Percentiles rank a stretch among this genome's conserved stretches.
These are phyloP conservation scores for Craniophora ligustri DNA, from an alignment of 2,888 invertebrate genomes.

Conservation along the genomic window DNA sequence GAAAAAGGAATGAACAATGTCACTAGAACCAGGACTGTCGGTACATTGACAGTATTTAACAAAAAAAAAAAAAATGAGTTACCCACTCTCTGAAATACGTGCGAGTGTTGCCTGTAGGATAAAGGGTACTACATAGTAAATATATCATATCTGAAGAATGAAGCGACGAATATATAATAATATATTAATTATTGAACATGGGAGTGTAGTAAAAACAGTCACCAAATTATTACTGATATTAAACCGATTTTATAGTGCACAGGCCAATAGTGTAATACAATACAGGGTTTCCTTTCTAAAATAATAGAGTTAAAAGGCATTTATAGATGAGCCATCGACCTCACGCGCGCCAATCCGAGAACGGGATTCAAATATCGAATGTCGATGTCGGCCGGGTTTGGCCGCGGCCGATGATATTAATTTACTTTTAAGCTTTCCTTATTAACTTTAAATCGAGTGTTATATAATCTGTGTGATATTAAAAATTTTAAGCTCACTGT, in stretches of 20 bases:
- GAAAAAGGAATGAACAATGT: too few relatives aligned
- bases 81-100: too few relatives aligned
- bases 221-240: slow-evolving; percentile 7
- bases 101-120: too few relatives aligned
- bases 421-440: slow-evolving; percentile 70
- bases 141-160: too few relatives aligned
- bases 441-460: slow-evolving; percentile 59
- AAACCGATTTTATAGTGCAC: slow-evolving; percentile 9
- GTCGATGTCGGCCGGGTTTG: slow-evolving; percentile 55
- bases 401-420: slow-evolving; percentile 64
- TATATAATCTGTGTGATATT: slow-evolving; percentile 26
- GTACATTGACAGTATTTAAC: too few relatives aligned
- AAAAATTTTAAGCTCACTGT: not conserved
- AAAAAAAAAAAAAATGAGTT: too few relatives aligned
- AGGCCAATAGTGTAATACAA: slow-evolving; percentile 12
- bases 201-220: slow-evolving; percentile 4
- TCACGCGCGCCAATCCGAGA: slow-evolving; percentile 62
- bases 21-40: too few relatives aligned
- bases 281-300: slow-evolving; percentile 43
- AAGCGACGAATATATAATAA: too few relatives aligned
- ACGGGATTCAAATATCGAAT: slow-evolving; percentile 73
- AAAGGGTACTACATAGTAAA: too few relatives aligned
- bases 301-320: slow-evolving; percentile 48
- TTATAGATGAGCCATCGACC: slow-evolving; percentile 64
- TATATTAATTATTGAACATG: slow-evolving; percentile 3